These are phyloP conservation scores for Caenorhabditis sp. DNA, from an alignment of 2,888 invertebrate species.

Conservation along the genomic window DNA sequence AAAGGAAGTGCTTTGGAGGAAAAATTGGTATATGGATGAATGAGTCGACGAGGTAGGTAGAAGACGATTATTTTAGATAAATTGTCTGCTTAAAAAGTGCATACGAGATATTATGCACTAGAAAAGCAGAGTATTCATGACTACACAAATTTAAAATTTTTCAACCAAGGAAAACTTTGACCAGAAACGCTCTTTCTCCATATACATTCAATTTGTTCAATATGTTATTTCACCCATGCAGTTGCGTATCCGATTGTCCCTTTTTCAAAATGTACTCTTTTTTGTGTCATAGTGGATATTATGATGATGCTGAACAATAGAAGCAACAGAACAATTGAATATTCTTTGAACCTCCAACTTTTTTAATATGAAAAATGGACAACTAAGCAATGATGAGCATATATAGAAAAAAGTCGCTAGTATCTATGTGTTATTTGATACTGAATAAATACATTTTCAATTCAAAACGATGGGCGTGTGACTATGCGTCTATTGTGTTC, in stretches of 20 bases:
- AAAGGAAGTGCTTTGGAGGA: neutral
- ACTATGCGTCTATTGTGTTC: neutral
- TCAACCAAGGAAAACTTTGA: too few species aligned
- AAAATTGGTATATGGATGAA: constrained; percentile 1
- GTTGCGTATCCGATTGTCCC: too few species aligned
- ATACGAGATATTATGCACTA: too few species aligned
- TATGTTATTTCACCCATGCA: too few species aligned
- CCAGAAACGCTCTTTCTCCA: too few species aligned
- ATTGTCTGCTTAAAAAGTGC: neutral
- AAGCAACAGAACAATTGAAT: neutral
- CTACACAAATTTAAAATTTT: too few species aligned
- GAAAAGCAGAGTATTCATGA: too few species aligned
- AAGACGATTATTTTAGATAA: neutral
- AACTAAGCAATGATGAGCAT: neutral
- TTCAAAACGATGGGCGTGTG: neutral
- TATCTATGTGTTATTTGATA: neutral
- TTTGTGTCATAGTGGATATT: too few species aligned
- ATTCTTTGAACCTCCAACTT: neutral
- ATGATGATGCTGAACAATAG: too few species aligned
- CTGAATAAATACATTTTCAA: neutral
- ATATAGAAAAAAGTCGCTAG: neutral
- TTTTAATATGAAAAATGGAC: neutral
- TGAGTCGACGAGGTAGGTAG: neutral
- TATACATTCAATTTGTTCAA: too few species aligned
- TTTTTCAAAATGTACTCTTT: too few species aligned